phyloP scores from a whole-genome alignment of 2,797 vertebrate species.

The Hypotaenidia okinawae region DNA sequence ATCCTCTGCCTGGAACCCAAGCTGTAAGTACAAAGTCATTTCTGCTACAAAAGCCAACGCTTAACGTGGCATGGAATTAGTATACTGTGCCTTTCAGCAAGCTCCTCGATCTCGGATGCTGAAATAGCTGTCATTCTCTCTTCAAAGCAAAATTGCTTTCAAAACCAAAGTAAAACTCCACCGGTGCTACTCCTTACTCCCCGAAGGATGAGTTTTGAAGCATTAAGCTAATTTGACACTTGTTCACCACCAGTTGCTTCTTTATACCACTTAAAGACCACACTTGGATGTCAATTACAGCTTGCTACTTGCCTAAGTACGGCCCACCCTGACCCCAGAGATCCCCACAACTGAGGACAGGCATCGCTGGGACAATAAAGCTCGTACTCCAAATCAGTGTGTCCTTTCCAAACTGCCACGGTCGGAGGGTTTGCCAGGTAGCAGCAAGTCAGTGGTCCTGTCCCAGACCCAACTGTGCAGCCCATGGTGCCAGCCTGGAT shows the following conservation, averaged over 20 bases:
- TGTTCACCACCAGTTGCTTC: not conserved
- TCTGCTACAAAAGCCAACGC: not conserved
- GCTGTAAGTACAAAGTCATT: not conserved
- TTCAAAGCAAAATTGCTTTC: not conserved
- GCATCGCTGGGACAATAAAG: not conserved
- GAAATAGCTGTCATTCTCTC: not conserved
- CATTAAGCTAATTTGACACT: not conserved
- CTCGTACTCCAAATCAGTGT: fast-evolving
- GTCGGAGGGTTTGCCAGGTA: not conserved
- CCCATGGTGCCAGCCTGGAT: not conserved
- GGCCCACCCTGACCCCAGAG: not conserved
- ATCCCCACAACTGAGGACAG: not conserved
- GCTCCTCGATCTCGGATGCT: not conserved
- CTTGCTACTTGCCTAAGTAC: not conserved
- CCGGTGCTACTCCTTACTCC: not conserved
- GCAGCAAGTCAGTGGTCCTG: not conserved
- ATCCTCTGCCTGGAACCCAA: not conserved
- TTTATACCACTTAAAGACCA: not conserved
- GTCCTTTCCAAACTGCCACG: not conserved
- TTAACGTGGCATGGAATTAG: not conserved
- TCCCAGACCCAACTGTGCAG: not conserved
- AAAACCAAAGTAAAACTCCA: not conserved
- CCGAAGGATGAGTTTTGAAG: not conserved
- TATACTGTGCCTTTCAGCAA: not conserved
- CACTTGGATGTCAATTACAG: not conserved